These are phyloP conservation scores for Rhorus exstirpatorius DNA, from an alignment of 2,888 invertebrate species.

Conservation along the genomic window DNA sequence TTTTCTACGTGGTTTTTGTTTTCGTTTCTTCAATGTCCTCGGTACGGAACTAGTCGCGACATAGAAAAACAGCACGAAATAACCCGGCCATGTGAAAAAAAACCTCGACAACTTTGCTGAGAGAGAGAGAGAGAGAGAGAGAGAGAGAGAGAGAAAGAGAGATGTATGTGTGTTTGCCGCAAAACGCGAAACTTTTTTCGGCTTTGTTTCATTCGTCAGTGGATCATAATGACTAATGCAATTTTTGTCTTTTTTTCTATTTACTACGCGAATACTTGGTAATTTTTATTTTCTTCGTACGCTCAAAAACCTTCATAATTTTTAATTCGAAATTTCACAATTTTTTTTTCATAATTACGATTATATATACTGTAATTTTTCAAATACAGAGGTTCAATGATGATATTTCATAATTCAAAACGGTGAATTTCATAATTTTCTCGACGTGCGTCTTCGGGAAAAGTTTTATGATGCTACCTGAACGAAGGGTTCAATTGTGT, in stretches of 20 bases:
- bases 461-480: no score
- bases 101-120: conserved; percentile 38
- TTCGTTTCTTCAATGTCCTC: neutral
- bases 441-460: no score
- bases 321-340: no score
- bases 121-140: conserved; percentile 17
- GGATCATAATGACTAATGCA: neutral
- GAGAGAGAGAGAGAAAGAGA: neutral
- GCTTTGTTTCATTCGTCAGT: neutral
- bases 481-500: no score
- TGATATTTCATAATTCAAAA: no score
- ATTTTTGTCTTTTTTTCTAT: neutral
- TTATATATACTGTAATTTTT: no score
- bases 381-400: no score
- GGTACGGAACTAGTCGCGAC: conserved; percentile 9
- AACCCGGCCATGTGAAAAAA: conserved; percentile 60
- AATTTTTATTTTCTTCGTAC: neutral
- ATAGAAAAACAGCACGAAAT: conserved; percentile 46
- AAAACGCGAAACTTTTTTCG: conserved; percentile 47
- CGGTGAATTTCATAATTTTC: no score
- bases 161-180: conserved; percentile 28
- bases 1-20: neutral
- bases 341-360: no score
- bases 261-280: neutral
- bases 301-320: no score